Evolutionary conservation across 2,797 vertebrate species (phyloP), one percentile per base, ranked within the genome.

Genomic region (Cyprinodon diabolis): DNA sequence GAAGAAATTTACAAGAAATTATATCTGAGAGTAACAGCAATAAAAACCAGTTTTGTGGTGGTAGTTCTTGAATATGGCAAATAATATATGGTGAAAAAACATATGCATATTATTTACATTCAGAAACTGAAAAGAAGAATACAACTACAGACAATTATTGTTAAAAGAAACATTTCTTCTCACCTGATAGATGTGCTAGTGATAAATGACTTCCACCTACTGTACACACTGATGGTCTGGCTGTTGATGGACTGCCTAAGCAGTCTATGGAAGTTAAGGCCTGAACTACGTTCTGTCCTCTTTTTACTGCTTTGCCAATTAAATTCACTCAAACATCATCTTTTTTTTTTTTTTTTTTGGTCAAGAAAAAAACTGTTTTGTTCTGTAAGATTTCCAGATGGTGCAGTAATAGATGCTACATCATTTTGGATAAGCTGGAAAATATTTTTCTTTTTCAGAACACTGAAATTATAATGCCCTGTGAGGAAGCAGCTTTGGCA

Each of bases 381-480:
- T 21, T 43, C 19, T 43, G 35, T 62, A 9, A 21, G 37, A n/a
- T 63, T 63, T 63, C 17, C 11, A 63, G 30, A 62, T 40, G 17
- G 58, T 21, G 51, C 54, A 4, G 12, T n/a, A n/a, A n/a, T 63
- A 45, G 40, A 23, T 23, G 9, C 55, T 17, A 55, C n/a, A 4
- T 56, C 55, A 23, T 56, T n/a, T 25, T 1, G 66, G 75, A 68
- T 49, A 58, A 79, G 30, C 73, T 66, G 75, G 72, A 77, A 81
- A 71, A 66, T 60, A 37, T 80, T 71, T 19, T 68, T 75, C 76
- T 72, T 66, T 1, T 62, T 74, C 71, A 70, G 35, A 55, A 85
- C 74, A 54, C 56, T 68, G 13, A 80, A 71, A 48, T 68, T 52
- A 45, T 15, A 82, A 69, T 72, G n/a, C n/a, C 68, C 66, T 67